A percentile compares a stretch with the other conserved stretches of the same genome.
Conservation (phyloP, 2,888 invertebrate genomes). For the Erannis defoliaria region DNA sequence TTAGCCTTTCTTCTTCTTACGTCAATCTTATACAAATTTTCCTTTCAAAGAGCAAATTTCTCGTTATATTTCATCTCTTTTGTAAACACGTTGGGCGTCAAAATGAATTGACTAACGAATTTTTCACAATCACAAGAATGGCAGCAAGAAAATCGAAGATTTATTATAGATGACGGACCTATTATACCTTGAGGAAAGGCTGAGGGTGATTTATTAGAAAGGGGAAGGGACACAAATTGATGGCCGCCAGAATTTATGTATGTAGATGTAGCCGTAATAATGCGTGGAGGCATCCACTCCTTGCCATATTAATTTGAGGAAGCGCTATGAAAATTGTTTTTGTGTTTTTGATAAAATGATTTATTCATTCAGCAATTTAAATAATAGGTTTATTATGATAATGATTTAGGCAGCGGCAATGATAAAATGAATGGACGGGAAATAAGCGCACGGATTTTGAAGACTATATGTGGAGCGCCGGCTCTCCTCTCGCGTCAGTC, state of each 20-base stretch:
- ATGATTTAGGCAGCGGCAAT: too few species aligned
- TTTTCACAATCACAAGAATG: constrained; percentile 38
- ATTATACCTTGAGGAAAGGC: constrained; percentile 39
- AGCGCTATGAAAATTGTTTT: constrained; percentile 3
- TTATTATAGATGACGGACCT: constrained; percentile 45
- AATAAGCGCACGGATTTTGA: too few species aligned
- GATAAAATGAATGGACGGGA: too few species aligned
- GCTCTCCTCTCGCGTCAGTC: too few species aligned
- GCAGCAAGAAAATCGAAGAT: constrained; percentile 38
- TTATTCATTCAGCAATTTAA: background rate
- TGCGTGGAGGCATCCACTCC: constrained; percentile 21
- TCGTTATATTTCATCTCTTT: constrained; percentile 14
- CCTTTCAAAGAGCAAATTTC: constrained; percentile 1
- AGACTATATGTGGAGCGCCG: too few species aligned
- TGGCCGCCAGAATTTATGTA: constrained; percentile 32
- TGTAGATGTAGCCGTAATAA: constrained; percentile 24
- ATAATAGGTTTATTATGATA: too few species aligned
- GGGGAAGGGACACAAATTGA: constrained; percentile 41
- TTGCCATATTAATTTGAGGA: constrained; percentile 14
- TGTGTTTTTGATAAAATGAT: background rate
- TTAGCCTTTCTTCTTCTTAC: background rate
- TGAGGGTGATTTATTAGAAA: constrained; percentile 43
- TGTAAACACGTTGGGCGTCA: constrained; percentile 27
- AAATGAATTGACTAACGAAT: constrained; percentile 33
- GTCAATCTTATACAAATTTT: background rate